These are phyloP conservation scores for Drosophila hamatofila DNA, from an alignment of 2,888 invertebrate species.

Conservation along the genomic window DNA sequence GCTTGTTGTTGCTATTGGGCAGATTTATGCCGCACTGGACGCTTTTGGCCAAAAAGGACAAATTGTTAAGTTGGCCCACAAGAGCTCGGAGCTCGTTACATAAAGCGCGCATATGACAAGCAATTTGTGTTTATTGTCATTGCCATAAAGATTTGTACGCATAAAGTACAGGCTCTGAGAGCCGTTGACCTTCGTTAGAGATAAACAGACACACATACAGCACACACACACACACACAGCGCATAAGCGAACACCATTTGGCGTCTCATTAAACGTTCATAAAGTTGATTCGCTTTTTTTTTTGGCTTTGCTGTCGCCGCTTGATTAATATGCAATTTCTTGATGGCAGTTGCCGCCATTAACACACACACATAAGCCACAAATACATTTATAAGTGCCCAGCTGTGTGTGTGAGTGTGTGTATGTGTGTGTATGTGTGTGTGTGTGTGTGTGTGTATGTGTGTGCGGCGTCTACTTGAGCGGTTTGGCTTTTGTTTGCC, in stretches of 20 bases:
- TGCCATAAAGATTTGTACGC: conserved; percentile 70
- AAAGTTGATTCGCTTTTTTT: conserved; percentile 45
- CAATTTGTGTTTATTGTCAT: conserved; percentile 78
- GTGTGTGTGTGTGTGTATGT: conserved; percentile 20
- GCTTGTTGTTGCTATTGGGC: conserved; percentile 5
- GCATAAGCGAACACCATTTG: conserved; percentile 53
- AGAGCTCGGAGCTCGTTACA: conserved; percentile 62
- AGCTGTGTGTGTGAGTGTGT: conserved; percentile 16
- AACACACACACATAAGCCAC: conserved; percentile 58
- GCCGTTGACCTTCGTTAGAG: conserved; percentile 66
- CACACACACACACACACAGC: conserved; percentile 1
- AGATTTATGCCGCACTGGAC: conserved; percentile 60
- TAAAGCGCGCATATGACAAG: conserved; percentile 76
- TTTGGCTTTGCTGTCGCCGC: conserved; percentile 47
- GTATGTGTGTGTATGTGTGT: conserved; percentile 22
- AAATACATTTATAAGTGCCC: conserved; percentile 49
- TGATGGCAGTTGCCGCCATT: conserved; percentile 69
- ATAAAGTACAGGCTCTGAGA: conserved; percentile 37
- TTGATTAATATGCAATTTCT: conserved; percentile 79
- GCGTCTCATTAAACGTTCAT: conserved; percentile 72
- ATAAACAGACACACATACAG: conserved; percentile 22
- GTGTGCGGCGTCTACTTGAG: conserved; percentile 47
- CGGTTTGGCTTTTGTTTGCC: conserved; percentile 65
- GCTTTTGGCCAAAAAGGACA: conserved; percentile 50
- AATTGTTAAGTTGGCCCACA: conserved; percentile 66